Percentiles rank a stretch among this genome's conserved stretches.
Evolutionary conservation across 2,888 invertebrate genomes (phyloP).

Genomic region (Bhutanitis thaidina): DNA sequence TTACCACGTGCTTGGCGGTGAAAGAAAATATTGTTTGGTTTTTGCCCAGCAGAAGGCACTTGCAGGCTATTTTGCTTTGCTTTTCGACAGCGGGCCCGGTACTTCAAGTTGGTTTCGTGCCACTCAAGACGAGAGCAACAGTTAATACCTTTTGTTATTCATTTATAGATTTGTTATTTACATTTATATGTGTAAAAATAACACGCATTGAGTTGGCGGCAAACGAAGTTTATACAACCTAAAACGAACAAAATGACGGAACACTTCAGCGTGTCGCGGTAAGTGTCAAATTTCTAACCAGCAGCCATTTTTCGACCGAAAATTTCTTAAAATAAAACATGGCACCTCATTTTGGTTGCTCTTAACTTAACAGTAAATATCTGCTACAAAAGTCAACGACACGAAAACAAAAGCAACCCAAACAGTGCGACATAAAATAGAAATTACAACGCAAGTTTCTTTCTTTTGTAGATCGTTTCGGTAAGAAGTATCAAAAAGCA

Average conservation of each 20-base stretch:
- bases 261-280: conserved; percentile 5
- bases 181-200: too few relatives aligned
- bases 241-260: conserved; percentile 1
- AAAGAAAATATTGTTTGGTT: too few relatives aligned
- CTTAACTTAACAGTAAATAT: background rate
- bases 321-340: conserved; percentile 2
- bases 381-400: background rate
- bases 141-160: too few relatives aligned
- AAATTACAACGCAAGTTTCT: background rate
- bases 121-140: too few relatives aligned
- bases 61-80: too few relatives aligned
- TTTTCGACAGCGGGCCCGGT: too few relatives aligned
- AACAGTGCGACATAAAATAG: background rate
- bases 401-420: background rate
- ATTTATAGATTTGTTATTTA: too few relatives aligned
- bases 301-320: background rate
- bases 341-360: background rate
- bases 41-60: too few relatives aligned
- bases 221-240: background rate
- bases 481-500: conserved; percentile 5
- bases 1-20: too few relatives aligned
- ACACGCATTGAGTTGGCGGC: too few relatives aligned
- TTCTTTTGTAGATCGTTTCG: background rate
- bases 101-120: too few relatives aligned
- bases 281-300: conserved; percentile 8